Conservation (phyloP, 2,888 invertebrate species). For the Callyntrura guangdongensis region DNA sequence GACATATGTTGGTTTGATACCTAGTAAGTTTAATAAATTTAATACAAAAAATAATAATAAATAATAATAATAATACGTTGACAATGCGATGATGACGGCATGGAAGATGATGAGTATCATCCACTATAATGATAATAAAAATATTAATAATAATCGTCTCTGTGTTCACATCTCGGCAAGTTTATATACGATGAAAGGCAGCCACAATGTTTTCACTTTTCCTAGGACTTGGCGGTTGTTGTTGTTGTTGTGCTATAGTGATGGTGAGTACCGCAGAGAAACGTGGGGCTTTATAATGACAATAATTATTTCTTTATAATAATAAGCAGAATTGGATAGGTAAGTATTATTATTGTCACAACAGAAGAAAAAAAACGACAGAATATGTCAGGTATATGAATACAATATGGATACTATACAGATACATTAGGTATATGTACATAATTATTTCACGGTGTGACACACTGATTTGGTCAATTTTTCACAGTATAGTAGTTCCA, state of each 20-base stretch:
- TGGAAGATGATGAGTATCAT: slow-evolving; percentile 12
- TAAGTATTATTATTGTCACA: background rate
- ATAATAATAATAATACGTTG: background rate
- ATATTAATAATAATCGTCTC: background rate
- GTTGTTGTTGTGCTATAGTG: background rate
- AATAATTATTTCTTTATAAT: slow-evolving; percentile 34
- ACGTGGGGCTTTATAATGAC: slow-evolving; percentile 19
- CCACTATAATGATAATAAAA: slow-evolving; percentile 6
- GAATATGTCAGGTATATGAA: background rate
- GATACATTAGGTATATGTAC: background rate
- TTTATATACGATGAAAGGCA: background rate
- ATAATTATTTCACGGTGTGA: slow-evolving; percentile 10
- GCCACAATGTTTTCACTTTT: background rate
- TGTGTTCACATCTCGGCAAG: background rate
- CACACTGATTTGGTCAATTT: slow-evolving; percentile 55
- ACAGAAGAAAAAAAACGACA: background rate
- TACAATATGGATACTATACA: background rate
- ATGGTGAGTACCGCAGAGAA: background rate
- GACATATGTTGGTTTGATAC: background rate
- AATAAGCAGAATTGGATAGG: background rate
- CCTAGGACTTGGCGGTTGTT: too few relatives aligned
- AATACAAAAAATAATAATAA: slow-evolving; percentile 5
- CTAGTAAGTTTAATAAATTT: slow-evolving; percentile 8
- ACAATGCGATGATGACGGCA: background rate
- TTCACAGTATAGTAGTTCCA: slow-evolving; percentile 49